These are phyloP conservation scores for Poeciliopsis paucimaculata DNA, from an alignment of 2,797 vertebrate genomes.

Conservation along the genomic window DNA sequence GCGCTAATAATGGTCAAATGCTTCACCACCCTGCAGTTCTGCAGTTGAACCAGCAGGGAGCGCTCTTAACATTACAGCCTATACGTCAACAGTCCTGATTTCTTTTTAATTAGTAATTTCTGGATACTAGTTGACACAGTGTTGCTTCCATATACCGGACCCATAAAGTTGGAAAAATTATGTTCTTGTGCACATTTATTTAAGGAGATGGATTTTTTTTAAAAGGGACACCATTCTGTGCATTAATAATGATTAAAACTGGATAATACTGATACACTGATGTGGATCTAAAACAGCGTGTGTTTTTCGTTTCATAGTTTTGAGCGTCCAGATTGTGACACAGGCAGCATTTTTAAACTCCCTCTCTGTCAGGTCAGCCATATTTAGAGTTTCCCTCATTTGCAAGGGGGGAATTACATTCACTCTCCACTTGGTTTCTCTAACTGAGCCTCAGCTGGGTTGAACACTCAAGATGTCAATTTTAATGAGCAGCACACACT, in stretches of 20 bases:
- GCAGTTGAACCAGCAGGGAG: conserved; percentile 43
- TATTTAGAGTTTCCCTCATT: conserved; percentile 52
- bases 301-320: background rate
- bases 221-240: background rate
- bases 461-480: conserved; percentile 40
- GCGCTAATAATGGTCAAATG: background rate
- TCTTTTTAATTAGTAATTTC: background rate
- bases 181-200: background rate
- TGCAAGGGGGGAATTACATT: conserved; percentile 37
- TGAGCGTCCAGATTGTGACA: background rate
- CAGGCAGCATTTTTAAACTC: conserved; percentile 31
- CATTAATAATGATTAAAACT: background rate
- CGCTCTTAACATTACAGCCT: background rate
- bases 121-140: background rate
- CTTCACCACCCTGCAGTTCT: background rate
- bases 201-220: background rate
- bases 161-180: too few relatives aligned
- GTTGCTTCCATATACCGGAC: background rate
- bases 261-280: background rate
- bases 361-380: conserved; percentile 63
- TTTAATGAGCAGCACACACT: conserved; percentile 17
- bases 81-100: background rate
- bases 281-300: background rate
- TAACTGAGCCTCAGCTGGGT: conserved; percentile 5
- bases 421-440: conserved; percentile 31